phyloP scores from a whole-genome alignment of 1,140 invertebrate species.

The Stegodyphus mimosarum region DNA sequence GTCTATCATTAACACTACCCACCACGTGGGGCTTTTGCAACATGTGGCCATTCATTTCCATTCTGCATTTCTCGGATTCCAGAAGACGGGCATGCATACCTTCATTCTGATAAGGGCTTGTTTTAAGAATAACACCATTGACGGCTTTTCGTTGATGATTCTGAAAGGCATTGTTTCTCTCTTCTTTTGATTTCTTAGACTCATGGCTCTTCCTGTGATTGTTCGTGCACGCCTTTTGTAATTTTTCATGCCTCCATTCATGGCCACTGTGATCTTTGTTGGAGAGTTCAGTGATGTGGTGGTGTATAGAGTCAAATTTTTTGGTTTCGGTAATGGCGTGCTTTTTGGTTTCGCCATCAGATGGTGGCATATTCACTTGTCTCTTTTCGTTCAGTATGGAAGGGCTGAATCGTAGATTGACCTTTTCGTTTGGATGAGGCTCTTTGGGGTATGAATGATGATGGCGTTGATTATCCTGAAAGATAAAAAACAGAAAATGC shows the following conservation, averaged over 20 bases:
- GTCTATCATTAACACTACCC: background rate
- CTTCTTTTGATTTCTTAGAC: background rate
- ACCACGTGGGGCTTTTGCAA: background rate
- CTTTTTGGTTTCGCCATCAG: background rate
- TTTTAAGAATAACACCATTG: background rate
- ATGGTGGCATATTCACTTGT: background rate
- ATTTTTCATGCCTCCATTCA: constrained; percentile 17
- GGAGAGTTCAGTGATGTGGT: constrained; percentile 15
- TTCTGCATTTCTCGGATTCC: constrained; percentile 14
- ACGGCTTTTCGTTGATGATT: constrained; percentile 11
- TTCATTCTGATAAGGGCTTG: constrained; percentile 64
- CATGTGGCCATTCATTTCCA: background rate
- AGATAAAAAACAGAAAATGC: background rate
- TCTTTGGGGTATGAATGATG: background rate
- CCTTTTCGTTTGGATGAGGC: background rate
- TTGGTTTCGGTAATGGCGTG: background rate
- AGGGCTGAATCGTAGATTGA: background rate
- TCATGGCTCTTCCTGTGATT: constrained; percentile 10
- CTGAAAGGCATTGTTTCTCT: background rate
- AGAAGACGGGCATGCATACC: constrained; percentile 60
- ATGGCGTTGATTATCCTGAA: constrained; percentile 9
- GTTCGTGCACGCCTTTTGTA: constrained; percentile 17
- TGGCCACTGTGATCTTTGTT: background rate
- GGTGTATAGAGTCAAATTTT: constrained; percentile 4
- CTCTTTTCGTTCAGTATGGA: background rate